These are phyloP conservation scores for Mormyrus iriodes DNA, from an alignment of 2,113 vertebrate genomes.

Conservation along the genomic window DNA sequence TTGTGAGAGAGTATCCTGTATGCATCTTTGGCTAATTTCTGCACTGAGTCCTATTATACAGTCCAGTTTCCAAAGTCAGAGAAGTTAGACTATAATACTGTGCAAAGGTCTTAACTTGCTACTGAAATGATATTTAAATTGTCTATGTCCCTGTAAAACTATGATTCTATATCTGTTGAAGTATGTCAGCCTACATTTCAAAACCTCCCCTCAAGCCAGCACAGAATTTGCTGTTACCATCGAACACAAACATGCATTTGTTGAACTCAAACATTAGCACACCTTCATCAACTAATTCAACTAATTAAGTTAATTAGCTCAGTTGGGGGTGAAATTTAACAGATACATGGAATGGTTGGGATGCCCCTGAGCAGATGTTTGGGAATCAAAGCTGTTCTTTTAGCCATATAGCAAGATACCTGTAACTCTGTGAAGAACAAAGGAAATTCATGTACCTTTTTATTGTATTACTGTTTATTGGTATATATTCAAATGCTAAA, in stretches of 20 bases:
- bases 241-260: not conserved
- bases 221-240: not conserved
- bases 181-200: not conserved
- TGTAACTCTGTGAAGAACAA: too few species aligned
- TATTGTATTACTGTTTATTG: not conserved
- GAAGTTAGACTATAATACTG: not conserved
- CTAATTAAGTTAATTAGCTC: too few species aligned
- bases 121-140: not conserved
- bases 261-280: not conserved
- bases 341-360: too few species aligned
- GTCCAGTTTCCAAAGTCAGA: not conserved
- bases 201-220: not conserved
- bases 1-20: too few species aligned
- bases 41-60: not conserved
- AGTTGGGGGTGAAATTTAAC: too few species aligned
- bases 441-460: not conserved
- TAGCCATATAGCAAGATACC: not conserved
- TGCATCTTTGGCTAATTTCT: not conserved
- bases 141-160: not conserved
- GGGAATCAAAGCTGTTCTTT: not conserved
- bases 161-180: not conserved
- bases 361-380: too few species aligned
- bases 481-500: not conserved
- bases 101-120: not conserved
- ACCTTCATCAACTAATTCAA: not conserved